Evolutionary conservation across 2,113 vertebrate genomes (phyloP), one percentile per base, ranked within the genome.

Genomic region (Brienomyrus brachyistius): DNA sequence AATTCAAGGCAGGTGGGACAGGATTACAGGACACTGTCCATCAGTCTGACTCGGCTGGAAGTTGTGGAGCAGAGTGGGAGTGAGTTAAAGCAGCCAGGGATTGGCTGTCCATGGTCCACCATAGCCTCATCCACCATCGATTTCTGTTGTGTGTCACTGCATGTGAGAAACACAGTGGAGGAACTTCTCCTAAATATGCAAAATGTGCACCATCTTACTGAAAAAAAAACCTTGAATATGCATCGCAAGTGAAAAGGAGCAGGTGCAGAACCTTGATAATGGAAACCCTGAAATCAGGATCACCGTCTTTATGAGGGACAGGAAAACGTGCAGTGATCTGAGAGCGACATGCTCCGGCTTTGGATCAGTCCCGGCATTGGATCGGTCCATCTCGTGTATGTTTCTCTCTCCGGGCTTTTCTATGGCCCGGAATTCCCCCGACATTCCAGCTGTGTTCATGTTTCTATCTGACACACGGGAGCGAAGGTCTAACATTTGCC

Each of bases 401-500:
- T 47, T 3, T 48, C 35, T n/a, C 21, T 21, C 5, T 8, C 43
- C 21, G 0, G 13, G 5, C 17, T 83, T 47, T 45, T 47, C 21
- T 83, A 43, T 83, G 66, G 66, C 66, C 31, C 5, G 66, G 27
- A 74, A 27, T 31, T 74, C 66, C 66, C 66, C 31, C 5, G 10
- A 35, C 84, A 51, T 86, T 15, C 27, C 48, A 11, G 10, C n/a
- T n/a, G 48, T 21, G 40, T 77, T 80, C 48, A 80, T 52, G 48
- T 47, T 54, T 82, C 10, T 19, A 31, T 21, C 3, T 15, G 35
- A 5, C 11, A 89, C 7, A n/a, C 40, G 5, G 17, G 91, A 90
- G 56, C 92, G 93, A 92, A 91, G 92, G 88, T 91, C 88, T 40
- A 8, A n/a, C 51, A 59, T 87, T 15, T 90, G 27, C 83, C 90